Conservation (phyloP, 2,113 vertebrate genomes). For the Pterocles orientalis region DNA sequence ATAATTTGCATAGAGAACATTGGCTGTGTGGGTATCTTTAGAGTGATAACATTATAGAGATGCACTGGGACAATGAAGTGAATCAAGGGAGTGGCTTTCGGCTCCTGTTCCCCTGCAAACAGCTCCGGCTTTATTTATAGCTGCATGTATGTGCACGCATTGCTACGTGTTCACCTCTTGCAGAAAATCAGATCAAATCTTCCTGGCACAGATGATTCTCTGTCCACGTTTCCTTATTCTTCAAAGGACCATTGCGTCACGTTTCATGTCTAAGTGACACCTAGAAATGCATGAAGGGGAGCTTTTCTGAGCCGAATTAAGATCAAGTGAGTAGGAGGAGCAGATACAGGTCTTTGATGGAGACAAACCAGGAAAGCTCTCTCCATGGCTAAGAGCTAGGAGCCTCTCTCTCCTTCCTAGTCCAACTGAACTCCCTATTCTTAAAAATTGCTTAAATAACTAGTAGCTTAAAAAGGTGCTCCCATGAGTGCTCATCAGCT, state of each 20-base stretch:
- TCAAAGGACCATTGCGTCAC: neutral
- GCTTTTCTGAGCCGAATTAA: slow-evolving; percentile 52
- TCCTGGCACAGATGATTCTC: neutral
- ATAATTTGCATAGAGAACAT: neutral
- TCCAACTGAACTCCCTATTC: neutral
- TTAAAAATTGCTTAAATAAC: slow-evolving; percentile 14
- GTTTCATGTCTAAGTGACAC: slow-evolving; percentile 11
- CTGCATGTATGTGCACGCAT: neutral
- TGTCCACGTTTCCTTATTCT: neutral
- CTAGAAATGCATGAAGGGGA: neutral
- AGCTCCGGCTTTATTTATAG: slow-evolving; percentile 46
- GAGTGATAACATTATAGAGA: slow-evolving; percentile 27
- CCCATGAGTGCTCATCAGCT: neutral
- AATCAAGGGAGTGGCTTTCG: slow-evolving; percentile 18
- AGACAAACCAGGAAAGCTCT: slow-evolving; percentile 30
- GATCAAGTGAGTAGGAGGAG: slow-evolving; percentile 42
- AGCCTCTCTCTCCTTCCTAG: slow-evolving; percentile 7
- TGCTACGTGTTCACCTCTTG: neutral
- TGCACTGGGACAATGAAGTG: slow-evolving; percentile 14
- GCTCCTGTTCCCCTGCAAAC: neutral
- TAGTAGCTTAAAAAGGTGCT: neutral
- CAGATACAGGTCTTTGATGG: neutral
- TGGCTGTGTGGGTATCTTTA: slow-evolving; percentile 12
- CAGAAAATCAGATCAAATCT: slow-evolving; percentile 1
- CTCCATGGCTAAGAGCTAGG: neutral